Conservation (phyloP, 2,113 vertebrate species). For the Neolamprologus falcicula region DNA sequence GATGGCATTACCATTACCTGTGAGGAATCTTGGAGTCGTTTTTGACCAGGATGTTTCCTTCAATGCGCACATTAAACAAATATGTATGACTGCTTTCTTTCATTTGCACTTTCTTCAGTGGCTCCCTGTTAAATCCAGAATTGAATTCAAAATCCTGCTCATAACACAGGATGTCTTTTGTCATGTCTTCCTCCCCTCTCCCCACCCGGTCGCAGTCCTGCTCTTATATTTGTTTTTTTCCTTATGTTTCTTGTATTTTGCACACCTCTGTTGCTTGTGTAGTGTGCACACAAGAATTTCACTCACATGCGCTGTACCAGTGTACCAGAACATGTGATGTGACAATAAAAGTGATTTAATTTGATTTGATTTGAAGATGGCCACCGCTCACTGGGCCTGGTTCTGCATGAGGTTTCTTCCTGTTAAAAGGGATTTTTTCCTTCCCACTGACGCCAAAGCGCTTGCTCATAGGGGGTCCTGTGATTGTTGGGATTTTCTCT, state of each 20-base stretch:
- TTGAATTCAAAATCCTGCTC: not conserved
- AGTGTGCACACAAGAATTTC: not conserved
- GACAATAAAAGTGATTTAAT: not conserved
- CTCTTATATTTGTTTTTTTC: not conserved
- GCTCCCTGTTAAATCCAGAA: not conserved
- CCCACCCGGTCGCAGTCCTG: not conserved
- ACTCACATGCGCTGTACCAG: not conserved
- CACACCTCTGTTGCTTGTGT: not conserved
- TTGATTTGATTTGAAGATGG: not conserved
- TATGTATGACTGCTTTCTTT: not conserved
- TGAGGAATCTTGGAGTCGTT: not conserved
- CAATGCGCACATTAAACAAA: not conserved
- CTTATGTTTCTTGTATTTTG: not conserved
- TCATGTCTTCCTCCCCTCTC: not conserved
- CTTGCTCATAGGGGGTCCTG: not conserved
- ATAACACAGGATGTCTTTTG: not conserved
- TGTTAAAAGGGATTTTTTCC: not conserved
- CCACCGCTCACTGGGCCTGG: not conserved
- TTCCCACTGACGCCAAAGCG: not conserved
- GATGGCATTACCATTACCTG: not conserved
- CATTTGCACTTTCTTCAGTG: not conserved
- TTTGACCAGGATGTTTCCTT: not conserved
- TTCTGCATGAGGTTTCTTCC: not conserved
- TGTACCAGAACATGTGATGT: not conserved
- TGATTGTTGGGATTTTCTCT: not conserved